Percentiles rank a stretch among this genome's conserved stretches.
These are phyloP conservation scores for Sitta carolinensis DNA, from an alignment of 2,797 vertebrate species.

Conservation along the genomic window DNA sequence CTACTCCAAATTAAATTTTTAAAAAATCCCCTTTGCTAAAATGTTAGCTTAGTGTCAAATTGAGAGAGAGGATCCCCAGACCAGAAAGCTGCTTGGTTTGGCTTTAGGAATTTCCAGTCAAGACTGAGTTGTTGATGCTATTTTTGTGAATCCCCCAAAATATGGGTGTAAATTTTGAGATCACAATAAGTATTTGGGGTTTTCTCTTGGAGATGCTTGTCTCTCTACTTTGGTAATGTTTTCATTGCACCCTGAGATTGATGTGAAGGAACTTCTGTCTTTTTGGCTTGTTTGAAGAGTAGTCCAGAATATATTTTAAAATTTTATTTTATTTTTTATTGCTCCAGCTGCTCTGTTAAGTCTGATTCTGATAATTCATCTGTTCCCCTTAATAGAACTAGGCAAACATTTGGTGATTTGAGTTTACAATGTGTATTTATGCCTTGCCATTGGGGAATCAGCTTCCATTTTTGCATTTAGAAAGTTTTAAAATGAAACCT, in stretches of 20 bases:
- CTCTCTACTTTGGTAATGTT: background rate
- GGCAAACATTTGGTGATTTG: slow-evolving; percentile 36
- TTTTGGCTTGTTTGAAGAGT: slow-evolving; percentile 10
- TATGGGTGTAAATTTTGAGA: background rate
- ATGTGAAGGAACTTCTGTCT: background rate
- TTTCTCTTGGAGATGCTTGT: background rate
- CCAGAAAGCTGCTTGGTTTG: background rate
- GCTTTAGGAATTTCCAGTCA: background rate
- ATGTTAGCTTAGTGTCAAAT: background rate
- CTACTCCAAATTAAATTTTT: background rate
- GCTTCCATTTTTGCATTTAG: slow-evolving; percentile 33
- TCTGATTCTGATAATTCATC: slow-evolving; percentile 41
- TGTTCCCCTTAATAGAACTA: slow-evolving; percentile 23
- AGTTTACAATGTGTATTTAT: slow-evolving; percentile 50
- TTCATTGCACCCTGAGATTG: background rate
- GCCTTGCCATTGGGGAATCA: slow-evolving; percentile 32
- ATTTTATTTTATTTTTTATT: slow-evolving; percentile 19
- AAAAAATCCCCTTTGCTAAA: background rate
- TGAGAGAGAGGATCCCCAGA: background rate
- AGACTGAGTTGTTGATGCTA: background rate
- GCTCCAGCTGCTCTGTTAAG: slow-evolving; percentile 33
- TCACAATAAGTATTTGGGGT: background rate
- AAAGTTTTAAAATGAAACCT: slow-evolving; percentile 59
- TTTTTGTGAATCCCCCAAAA: background rate
- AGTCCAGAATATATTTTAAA: slow-evolving; percentile 14